Conservation (phyloP, 2,113 vertebrate species). For the Muntiacus reevesi region DNA sequence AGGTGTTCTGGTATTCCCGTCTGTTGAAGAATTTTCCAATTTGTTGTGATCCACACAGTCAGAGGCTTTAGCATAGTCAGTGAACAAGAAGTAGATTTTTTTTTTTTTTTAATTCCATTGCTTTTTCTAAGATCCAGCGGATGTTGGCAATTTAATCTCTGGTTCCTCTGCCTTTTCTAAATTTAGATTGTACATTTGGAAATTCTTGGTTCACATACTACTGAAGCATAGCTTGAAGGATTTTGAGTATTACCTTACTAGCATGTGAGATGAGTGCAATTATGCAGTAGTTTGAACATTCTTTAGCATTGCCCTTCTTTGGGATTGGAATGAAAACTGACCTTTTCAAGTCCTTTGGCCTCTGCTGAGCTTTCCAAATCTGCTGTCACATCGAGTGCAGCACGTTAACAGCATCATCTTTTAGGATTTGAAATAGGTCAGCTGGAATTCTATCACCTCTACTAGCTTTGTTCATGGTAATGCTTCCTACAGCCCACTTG, state of each 20-base stretch:
- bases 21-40: not conserved
- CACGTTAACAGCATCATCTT: not conserved
- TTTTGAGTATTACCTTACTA: not conserved
- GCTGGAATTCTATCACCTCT: not conserved
- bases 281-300: not conserved
- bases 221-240: not conserved
- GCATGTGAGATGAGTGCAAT: not conserved
- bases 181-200: not conserved
- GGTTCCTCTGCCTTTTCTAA: not conserved
- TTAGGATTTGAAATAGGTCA: not conserved
- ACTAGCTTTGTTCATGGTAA: not conserved
- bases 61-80: not conserved
- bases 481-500: not conserved
- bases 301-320: not conserved
- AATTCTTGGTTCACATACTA: fast-evolving
- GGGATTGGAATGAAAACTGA: not conserved
- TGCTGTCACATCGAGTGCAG: not conserved
- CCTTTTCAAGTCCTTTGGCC: not conserved
- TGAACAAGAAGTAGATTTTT: not conserved
- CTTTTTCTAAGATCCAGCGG: not conserved
- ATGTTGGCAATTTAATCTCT: not conserved
- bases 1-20: not conserved
- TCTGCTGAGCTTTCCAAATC: not conserved
- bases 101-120: not conserved
- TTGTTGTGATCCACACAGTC: not conserved